phyloP scores from a whole-genome alignment of 1,140 invertebrate species.

The Ylistrum balloti region DNA sequence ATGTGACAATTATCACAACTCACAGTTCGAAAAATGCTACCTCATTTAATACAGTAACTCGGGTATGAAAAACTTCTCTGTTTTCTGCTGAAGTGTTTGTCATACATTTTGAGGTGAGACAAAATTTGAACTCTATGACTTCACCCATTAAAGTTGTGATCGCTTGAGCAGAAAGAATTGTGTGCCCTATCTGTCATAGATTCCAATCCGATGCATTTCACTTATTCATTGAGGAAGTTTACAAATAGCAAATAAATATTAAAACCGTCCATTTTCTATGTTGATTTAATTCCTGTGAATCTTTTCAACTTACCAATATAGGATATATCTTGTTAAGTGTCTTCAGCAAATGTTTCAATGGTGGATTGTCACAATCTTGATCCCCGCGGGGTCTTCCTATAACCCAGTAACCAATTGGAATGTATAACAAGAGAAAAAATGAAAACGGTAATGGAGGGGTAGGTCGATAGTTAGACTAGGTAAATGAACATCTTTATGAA shows the following conservation, averaged over 20 bases:
- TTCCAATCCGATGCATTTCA: background rate
- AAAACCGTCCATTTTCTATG: background rate
- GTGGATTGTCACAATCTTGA: background rate
- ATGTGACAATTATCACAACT: too few species aligned
- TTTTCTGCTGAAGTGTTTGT: too few species aligned
- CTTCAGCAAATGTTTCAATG: background rate
- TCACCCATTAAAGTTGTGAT: background rate
- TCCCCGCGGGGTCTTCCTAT: background rate
- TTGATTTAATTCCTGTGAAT: background rate
- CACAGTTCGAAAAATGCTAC: too few species aligned
- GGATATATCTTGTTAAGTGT: background rate
- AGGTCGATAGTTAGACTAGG: background rate
- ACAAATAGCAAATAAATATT: slow-evolving; percentile 30
- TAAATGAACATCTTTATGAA: slow-evolving; percentile 14
- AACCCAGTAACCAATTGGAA: background rate
- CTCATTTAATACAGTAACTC: too few species aligned
- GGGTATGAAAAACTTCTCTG: too few species aligned
- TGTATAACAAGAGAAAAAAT: slow-evolving; percentile 4
- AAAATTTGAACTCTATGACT: background rate
- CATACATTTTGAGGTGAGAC: too few species aligned
- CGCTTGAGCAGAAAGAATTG: slow-evolving; percentile 1
- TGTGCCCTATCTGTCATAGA: background rate
- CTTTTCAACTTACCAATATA: slow-evolving; percentile 3
- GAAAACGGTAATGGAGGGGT: background rate
- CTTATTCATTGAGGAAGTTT: background rate